Percentiles rank a stretch among this genome's conserved stretches.
phyloP scores from a whole-genome alignment of 2,888 invertebrate genomes.

The Noctuana brunneofusca region DNA sequence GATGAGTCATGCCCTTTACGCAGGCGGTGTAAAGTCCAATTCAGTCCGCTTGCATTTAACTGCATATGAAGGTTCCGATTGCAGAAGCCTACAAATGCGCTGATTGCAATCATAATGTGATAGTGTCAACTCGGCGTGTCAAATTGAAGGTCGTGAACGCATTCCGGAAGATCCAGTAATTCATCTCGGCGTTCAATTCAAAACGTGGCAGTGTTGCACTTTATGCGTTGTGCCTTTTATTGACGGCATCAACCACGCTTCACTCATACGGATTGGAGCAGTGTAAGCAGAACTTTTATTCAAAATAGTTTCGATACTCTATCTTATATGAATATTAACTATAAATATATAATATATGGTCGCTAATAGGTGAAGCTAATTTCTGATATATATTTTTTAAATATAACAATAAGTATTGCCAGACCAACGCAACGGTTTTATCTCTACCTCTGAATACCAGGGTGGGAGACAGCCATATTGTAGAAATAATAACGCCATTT shows the following conservation, averaged over 20 bases:
- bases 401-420: neutral
- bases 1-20: slow-evolving; percentile 43
- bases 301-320: no score
- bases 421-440: slow-evolving; percentile 12
- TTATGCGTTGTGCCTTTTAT: neutral
- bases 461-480: slow-evolving; percentile 46
- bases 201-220: slow-evolving; percentile 16
- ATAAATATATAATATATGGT: no score
- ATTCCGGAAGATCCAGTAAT: slow-evolving; percentile 48
- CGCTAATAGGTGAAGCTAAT: no score
- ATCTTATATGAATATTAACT: no score
- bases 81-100: slow-evolving; percentile 59
- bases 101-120: slow-evolving; percentile 52
- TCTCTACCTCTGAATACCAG: slow-evolving; percentile 19
- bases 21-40: slow-evolving; percentile 46
- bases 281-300: no score
- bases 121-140: slow-evolving; percentile 48
- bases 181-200: slow-evolving; percentile 29
- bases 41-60: slow-evolving; percentile 38
- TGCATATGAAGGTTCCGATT: slow-evolving; percentile 59
- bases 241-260: no score
- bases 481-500: slow-evolving; percentile 53
- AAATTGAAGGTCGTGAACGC: slow-evolving; percentile 47
- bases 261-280: no score
- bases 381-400: neutral